Conservation (phyloP, 2,888 invertebrate species). For the Pristionchus fissidentatus region DNA sequence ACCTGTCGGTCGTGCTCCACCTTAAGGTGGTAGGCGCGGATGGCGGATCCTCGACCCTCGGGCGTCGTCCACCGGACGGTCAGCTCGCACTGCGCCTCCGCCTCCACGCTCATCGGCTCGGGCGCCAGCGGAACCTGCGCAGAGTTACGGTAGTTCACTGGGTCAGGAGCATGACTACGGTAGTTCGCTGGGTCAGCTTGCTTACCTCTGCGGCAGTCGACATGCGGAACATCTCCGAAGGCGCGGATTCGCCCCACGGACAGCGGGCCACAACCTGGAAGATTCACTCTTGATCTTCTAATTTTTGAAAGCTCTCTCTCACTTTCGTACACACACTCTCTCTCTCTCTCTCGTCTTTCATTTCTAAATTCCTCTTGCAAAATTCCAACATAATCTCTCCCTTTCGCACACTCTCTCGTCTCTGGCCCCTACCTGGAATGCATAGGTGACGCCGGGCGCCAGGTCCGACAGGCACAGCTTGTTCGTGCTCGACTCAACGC, state of each 20-base stretch:
- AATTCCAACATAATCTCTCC: too few relatives aligned
- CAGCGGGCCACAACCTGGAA: conserved; percentile 26
- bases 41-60: conserved; percentile 84
- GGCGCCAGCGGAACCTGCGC: conserved; percentile 62
- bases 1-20: conserved; percentile 74
- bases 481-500: not conserved
- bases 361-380: too few relatives aligned
- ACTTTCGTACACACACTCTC: too few relatives aligned
- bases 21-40: conserved; percentile 86
- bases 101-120: conserved; percentile 51
- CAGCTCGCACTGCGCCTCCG: conserved; percentile 83
- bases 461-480: not conserved
- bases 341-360: too few relatives aligned
- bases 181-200: not conserved
- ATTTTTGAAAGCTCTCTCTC: too few relatives aligned
- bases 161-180: not conserved
- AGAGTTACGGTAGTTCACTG: not conserved
- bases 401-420: too few relatives aligned
- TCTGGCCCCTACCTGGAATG: conserved; percentile 44
- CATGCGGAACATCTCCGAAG: conserved; percentile 45
- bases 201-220: conserved; percentile 50
- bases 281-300: not conserved
- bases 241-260: conserved; percentile 49
- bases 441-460: conserved; percentile 24
- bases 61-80: conserved; percentile 85